phyloP scores from a whole-genome alignment of 2,888 invertebrate species.

The Xylota sylvarum region DNA sequence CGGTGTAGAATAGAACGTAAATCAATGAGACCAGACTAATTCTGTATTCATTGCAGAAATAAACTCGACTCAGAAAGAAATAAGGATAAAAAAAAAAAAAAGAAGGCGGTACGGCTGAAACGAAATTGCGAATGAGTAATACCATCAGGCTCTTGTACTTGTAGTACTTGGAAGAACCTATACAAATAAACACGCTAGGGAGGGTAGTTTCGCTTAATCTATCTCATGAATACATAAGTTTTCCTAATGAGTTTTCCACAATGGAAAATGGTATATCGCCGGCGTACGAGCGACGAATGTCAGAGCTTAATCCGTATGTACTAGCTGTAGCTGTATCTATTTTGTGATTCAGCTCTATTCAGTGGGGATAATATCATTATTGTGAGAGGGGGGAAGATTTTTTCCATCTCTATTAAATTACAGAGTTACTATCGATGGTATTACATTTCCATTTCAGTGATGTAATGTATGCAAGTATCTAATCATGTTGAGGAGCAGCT shows the following conservation, averaged over 20 bases:
- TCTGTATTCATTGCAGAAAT: slow-evolving; percentile 69
- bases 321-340: background rate
- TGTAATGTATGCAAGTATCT: slow-evolving; percentile 3
- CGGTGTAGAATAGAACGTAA: slow-evolving; percentile 28
- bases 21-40: slow-evolving; percentile 66
- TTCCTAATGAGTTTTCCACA: slow-evolving; percentile 72
- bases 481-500: background rate
- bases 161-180: background rate
- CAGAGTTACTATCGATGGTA: slow-evolving; percentile 13
- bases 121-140: slow-evolving; percentile 50
- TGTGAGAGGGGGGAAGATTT: background rate
- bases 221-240: slow-evolving; percentile 74
- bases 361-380: slow-evolving; percentile 41
- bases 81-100: background rate
- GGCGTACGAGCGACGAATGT: slow-evolving; percentile 18
- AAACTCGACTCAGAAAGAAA: slow-evolving; percentile 47
- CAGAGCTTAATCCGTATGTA: slow-evolving; percentile 19
- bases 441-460: slow-evolving; percentile 36
- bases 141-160: slow-evolving; percentile 19
- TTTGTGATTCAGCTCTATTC: slow-evolving; percentile 30
- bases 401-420: slow-evolving; percentile 4
- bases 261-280: slow-evolving; percentile 49
- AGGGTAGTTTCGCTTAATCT: slow-evolving; percentile 62
- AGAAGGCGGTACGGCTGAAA: background rate
- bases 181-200: slow-evolving; percentile 15